Percentiles rank a stretch among this genome's conserved stretches.
phyloP scores from a whole-genome alignment of 2,888 invertebrate genomes.

The Clitarchus hookeri region DNA sequence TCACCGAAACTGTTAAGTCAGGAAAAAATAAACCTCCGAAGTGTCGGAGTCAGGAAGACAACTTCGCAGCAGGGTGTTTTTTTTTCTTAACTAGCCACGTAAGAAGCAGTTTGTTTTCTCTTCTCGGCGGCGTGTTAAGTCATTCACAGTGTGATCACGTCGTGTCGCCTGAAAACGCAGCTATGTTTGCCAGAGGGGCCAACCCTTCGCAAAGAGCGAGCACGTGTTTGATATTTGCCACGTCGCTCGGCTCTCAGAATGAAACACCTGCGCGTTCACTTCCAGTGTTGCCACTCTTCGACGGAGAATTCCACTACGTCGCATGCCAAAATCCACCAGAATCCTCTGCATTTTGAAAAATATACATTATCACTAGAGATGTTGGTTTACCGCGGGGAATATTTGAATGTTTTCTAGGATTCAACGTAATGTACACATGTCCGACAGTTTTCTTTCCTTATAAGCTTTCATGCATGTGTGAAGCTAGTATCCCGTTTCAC shows the following conservation, averaged over 20 bases:
- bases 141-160: neutral
- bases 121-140: neutral
- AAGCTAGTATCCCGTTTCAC: too few relatives aligned
- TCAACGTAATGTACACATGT: too few relatives aligned
- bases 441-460: too few relatives aligned
- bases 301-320: too few relatives aligned
- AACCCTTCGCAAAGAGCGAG: neutral
- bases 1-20: neutral
- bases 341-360: too few relatives aligned
- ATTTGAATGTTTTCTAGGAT: too few relatives aligned
- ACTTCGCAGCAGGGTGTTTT: neutral
- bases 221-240: neutral
- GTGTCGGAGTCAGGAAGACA: neutral
- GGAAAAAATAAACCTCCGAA: neutral
- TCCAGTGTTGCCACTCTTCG: neutral
- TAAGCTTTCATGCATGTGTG: too few relatives aligned
- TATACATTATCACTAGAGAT: too few relatives aligned
- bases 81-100: neutral
- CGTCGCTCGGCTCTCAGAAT: conserved; percentile 1
- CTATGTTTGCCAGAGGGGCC: neutral
- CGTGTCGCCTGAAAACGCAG: neutral
- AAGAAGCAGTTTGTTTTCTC: neutral
- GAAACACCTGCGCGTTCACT: neutral
- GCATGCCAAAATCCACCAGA: too few relatives aligned
- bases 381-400: too few relatives aligned